A percentile compares a stretch with the other conserved stretches of the same genome.
Conservation (phyloP, 2,888 invertebrate species). For the Dorcus hopei region DNA sequence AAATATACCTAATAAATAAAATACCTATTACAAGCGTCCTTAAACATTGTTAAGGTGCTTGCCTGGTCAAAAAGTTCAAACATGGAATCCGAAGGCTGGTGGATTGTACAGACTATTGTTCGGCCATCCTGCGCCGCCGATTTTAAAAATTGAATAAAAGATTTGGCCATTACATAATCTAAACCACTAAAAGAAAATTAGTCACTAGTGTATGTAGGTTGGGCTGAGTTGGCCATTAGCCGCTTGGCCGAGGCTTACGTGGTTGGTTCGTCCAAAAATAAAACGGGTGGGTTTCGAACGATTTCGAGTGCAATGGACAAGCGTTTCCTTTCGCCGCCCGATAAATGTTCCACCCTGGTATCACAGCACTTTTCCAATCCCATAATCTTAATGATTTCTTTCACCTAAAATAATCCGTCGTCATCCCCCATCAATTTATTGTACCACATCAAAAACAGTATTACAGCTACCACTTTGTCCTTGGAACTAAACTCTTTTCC, state of each 20-base stretch:
- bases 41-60: constrained; percentile 12
- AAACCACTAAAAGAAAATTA: constrained; percentile 56
- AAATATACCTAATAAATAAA: constrained; percentile 42
- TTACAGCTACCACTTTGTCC: constrained; percentile 63
- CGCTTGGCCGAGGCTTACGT: constrained; percentile 55
- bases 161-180: constrained; percentile 71
- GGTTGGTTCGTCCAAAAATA: constrained; percentile 79
- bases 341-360: constrained; percentile 64
- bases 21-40: neutral
- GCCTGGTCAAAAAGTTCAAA: constrained; percentile 72
- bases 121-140: constrained; percentile 68
- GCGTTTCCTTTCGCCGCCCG: constrained; percentile 76
- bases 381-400: constrained; percentile 69
- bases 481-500: constrained; percentile 56
- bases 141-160: constrained; percentile 66
- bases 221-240: too few species aligned
- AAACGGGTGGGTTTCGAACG: constrained; percentile 78
- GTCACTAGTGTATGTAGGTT: too few species aligned
- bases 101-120: constrained; percentile 76
- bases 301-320: constrained; percentile 74
- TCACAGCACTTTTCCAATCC: constrained; percentile 64
- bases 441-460: constrained; percentile 33
- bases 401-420: constrained; percentile 54
- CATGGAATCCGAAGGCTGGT: constrained; percentile 75
- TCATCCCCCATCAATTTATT: neutral